Percentiles rank a stretch among this genome's conserved stretches.
Conservation (phyloP, 2,888 invertebrate species). For the Pachydiplax longipennis region DNA sequence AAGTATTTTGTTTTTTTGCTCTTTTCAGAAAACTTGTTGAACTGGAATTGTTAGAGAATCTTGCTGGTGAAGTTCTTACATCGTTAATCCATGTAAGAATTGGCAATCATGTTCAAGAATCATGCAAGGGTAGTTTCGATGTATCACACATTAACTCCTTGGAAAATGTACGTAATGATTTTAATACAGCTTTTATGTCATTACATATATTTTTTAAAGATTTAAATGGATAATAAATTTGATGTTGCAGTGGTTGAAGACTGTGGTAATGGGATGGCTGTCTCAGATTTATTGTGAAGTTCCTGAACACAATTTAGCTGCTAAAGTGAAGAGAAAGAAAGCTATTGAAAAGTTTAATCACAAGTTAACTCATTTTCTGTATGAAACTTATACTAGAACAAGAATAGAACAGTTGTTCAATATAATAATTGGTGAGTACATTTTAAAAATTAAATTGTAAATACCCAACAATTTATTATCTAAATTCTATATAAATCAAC, state of each 20-base stretch:
- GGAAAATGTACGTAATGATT: slow-evolving; percentile 67
- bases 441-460: neutral
- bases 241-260: slow-evolving; percentile 77
- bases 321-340: slow-evolving; percentile 65
- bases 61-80: slow-evolving; percentile 86
- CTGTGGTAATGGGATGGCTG: slow-evolving; percentile 86
- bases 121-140: slow-evolving; percentile 88
- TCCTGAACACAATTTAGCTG: slow-evolving; percentile 66
- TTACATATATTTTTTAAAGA: neutral
- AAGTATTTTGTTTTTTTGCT: neutral
- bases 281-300: slow-evolving; percentile 79
- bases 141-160: slow-evolving; percentile 78
- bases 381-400: slow-evolving; percentile 86
- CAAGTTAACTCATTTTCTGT: slow-evolving; percentile 81
- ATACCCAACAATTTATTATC: neutral
- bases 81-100: slow-evolving; percentile 84
- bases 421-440: slow-evolving; percentile 80
- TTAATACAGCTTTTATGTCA: neutral
- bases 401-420: slow-evolving; percentile 93
- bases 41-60: slow-evolving; percentile 79
- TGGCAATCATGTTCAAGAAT: slow-evolving; percentile 80
- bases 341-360: slow-evolving; percentile 74
- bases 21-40: slow-evolving; percentile 69
- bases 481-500: neutral
- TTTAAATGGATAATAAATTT: neutral